Evolutionary conservation across 2,113 vertebrate genomes (phyloP), one percentile per base, ranked within the genome.

Genomic region (Bostrychus sinensis): DNA sequence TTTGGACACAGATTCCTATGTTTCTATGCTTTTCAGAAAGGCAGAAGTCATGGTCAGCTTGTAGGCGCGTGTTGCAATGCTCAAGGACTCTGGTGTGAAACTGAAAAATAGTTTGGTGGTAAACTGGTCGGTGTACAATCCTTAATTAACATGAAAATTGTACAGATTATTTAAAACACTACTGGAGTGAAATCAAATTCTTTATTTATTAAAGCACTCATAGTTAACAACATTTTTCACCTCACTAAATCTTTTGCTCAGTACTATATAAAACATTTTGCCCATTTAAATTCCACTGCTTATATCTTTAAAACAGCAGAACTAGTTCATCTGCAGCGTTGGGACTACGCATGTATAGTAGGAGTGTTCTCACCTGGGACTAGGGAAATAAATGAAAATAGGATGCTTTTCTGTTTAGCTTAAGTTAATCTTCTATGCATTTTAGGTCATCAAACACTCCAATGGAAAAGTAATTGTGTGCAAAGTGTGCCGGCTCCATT

Each of bases 401-500:
- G 41, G 53, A 14, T 70, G n/a, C 32, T 64, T 68, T 80, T 39
- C 9, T 26, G 41, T 28, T 12, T 26, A 9, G 58, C 32, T n/a
- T 41, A 45, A 38, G 46, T 62, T 69, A 70, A 66, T 59, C 61
- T 58, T 9, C 57, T 16, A 17, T 74, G 56, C 11, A 50, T 61
- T 74, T 70, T 39, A 42, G 41, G 28, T 80, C 61, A 77, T 75
- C 55, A 75, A 66, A 75, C 68, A 53, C 58, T 63, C 58, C 36
- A 56, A 72, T 46, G 22, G 70, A 76, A 65, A 70, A 36, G 65
- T 65, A 70, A 75, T 70, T 81, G 80, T 68, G 72, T 62, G 62
- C 53, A 75, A 75, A 77, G 70, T 39, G 42, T 1, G 25, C 65
- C 63, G 28, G 14, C 39, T 84, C 56, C 58, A 23, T 69, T 78